Evolutionary conservation across 2,797 vertebrate species (phyloP).

Genomic region (Microctenopoma stevenorrisi): DNA sequence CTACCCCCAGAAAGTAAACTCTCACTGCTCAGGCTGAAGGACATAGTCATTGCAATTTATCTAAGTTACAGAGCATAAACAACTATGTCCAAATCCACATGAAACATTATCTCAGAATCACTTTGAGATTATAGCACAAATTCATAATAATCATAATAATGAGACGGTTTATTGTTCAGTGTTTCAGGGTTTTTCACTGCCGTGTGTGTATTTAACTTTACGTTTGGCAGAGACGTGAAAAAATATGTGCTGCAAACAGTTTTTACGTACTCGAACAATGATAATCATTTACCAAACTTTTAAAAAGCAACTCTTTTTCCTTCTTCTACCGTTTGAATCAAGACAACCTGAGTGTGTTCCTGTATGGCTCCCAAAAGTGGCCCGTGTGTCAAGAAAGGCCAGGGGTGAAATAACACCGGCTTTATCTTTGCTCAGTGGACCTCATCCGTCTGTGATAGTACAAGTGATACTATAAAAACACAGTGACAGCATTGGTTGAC

Average conservation of each 20-base stretch:
- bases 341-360: constrained; percentile 40
- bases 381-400: constrained; percentile 63
- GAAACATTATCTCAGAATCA: constrained; percentile 1
- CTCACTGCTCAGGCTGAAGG: constrained; percentile 48
- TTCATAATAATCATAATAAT: not conserved
- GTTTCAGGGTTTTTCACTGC: not conserved
- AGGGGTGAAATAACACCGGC: constrained; percentile 72
- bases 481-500: constrained; percentile 43
- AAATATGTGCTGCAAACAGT: not conserved
- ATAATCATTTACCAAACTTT: too few species aligned
- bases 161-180: not conserved
- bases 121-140: constrained; percentile 4
- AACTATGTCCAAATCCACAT: not conserved
- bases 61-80: not conserved
- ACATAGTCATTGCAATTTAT: constrained; percentile 26
- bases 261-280: not conserved
- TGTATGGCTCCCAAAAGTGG: constrained; percentile 54
- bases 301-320: not conserved
- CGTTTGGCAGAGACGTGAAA: constrained; percentile 3
- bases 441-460: constrained; percentile 67
- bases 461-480: constrained; percentile 77
- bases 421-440: constrained; percentile 76
- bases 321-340: constrained; percentile 6
- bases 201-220: not conserved
- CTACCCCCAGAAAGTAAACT: constrained; percentile 42